Conservation (phyloP, 2,113 vertebrate genomes). For the Cyanoderma ruficeps region DNA sequence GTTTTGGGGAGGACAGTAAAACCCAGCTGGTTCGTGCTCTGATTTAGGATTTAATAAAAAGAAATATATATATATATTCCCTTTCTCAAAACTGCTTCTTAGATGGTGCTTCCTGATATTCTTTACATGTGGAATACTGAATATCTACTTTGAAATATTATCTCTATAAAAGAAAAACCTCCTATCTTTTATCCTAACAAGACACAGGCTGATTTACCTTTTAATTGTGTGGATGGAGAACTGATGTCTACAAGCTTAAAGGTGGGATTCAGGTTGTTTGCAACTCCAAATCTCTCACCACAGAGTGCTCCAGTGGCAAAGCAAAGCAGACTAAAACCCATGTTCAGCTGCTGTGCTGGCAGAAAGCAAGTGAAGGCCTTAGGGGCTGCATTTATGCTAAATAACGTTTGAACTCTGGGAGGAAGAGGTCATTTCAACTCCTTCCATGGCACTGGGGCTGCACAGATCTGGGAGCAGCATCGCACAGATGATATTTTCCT, state of each 20-base stretch:
- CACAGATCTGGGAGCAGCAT: neutral
- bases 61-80: neutral
- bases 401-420: neutral
- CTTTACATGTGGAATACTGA: neutral
- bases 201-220: neutral
- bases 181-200: neutral
- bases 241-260: neutral
- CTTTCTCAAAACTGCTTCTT: neutral
- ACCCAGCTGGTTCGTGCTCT: neutral
- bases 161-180: neutral
- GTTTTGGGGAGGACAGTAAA: neutral
- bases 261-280: neutral
- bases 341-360: neutral
- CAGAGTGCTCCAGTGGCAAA: neutral
- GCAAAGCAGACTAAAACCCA: neutral
- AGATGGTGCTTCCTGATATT: neutral
- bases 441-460: neutral
- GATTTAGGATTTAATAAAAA: neutral
- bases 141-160: neutral
- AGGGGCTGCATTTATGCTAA: slow-evolving; percentile 1
- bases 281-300: neutral
- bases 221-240: neutral
- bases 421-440: neutral
- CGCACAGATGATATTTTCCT: neutral
- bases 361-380: neutral